These are phyloP conservation scores for Cyprinodon variegatus DNA, from an alignment of 2,113 vertebrate species.

Conservation along the genomic window DNA sequence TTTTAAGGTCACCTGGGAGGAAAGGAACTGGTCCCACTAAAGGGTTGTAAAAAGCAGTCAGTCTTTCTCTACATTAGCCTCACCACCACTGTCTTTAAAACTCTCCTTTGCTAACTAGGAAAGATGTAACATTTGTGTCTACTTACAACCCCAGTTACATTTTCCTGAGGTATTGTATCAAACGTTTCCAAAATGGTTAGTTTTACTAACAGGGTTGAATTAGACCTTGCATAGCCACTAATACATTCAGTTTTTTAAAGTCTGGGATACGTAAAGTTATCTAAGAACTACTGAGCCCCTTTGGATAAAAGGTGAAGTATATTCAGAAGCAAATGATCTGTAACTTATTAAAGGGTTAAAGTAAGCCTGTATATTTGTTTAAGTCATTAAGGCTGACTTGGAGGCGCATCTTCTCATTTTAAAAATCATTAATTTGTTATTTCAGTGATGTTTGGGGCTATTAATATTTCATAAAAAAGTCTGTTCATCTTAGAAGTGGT, in stretches of 20 bases:
- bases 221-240: conserved; percentile 51
- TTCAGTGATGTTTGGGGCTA: no score
- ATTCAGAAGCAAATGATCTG: no score
- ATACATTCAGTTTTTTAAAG: conserved; percentile 13
- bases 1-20: conserved; percentile 62
- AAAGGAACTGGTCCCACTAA: conserved; percentile 46
- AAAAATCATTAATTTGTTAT: no score
- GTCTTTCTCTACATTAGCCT: conserved; percentile 5
- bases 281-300: background rate
- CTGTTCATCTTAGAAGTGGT: no score
- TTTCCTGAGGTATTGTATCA: conserved; percentile 4
- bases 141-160: conserved; percentile 48
- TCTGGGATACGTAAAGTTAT: conserved; percentile 29
- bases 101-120: conserved; percentile 51
- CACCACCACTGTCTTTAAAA: background rate
- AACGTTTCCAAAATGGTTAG: no score
- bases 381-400: no score
- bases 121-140: conserved; percentile 72
- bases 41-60: conserved; percentile 36
- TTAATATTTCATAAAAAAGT: no score
- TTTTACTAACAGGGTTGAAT: conserved; percentile 12
- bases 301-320: no score
- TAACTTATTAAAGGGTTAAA: no score
- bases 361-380: no score
- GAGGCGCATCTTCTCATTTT: no score